Percentiles rank a stretch among this genome's conserved stretches.
Conservation (phyloP, 2,113 vertebrate genomes). For the Campylomormyrus numenius region DNA sequence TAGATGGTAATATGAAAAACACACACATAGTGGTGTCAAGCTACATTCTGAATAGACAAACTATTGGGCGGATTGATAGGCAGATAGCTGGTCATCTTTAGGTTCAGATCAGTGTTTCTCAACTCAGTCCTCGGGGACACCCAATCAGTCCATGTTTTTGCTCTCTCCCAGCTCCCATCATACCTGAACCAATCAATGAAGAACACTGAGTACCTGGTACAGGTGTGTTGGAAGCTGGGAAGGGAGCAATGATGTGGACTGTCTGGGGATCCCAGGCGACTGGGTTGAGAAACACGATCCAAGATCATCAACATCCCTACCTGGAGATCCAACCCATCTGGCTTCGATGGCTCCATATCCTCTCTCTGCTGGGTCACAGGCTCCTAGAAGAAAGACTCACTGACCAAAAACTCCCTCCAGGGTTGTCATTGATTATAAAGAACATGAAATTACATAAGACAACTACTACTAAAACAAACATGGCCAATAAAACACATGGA, state of each 20-base stretch:
- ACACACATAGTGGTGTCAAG: not conserved
- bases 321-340: conserved; percentile 47
- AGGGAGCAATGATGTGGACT: not conserved
- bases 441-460: not conserved
- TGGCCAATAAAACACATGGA: conserved; percentile 30
- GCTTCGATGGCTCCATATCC: conserved; percentile 53
- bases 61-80: not conserved
- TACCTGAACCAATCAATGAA: not conserved
- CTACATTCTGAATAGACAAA: not conserved
- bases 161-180: not conserved
- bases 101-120: not conserved
- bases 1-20: not conserved
- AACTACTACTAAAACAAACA: not conserved
- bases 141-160: not conserved
- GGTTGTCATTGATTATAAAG: not conserved
- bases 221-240: not conserved
- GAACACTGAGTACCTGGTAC: not conserved
- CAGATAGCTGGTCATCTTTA: not conserved
- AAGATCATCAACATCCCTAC: conserved; percentile 46
- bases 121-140: not conserved
- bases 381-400: conserved; percentile 3
- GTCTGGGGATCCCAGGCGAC: not conserved
- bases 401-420: not conserved
- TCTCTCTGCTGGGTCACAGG: conserved; percentile 31
- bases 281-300: not conserved